Evolutionary conservation across 2,888 invertebrate genomes (phyloP), one percentile per base, ranked within the genome.

Genomic region (Lasiommata megera): DNA sequence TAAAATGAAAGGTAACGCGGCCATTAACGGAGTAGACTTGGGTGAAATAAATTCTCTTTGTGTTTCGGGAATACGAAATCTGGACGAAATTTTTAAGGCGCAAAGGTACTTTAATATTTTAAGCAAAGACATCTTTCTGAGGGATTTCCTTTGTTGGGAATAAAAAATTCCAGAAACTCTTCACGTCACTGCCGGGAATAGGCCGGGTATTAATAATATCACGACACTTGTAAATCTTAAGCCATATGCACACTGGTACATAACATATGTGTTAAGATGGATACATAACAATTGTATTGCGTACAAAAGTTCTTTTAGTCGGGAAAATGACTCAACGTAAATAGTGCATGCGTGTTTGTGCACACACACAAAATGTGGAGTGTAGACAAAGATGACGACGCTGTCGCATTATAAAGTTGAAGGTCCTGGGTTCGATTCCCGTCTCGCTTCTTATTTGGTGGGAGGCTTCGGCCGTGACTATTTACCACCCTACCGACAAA

Each of bases 1-100:
- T 55, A 46, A 58, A 61, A 61, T 61, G 51, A 58, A 61, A 61
- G 61, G 58, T 61, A 54, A 58, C 52, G 54, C 51, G 41, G 41
- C 55, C 53, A 58, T 62, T 62, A 62, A 62, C 57, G 59, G 55
- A 54, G 60, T 58, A 60, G 55, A 60, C 44, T 60, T 46, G 44
- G 53, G 37, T 44, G 63, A 50, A 58, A 58, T 64, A 62, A 64
- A 60, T 64, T 62, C 60, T 40, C 60, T 64, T 64, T 64, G 60
- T 60, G 58, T 56, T 54, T 51, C 48, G 54, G 31, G 51, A 56
- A 61, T 50, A 43, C 34, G 50, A 51, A 61, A 60, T 56, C 54
- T 52, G 56, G 55, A 57, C 44, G 54, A 52, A 61, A 57, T 57
- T 58, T 63, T 56, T 51, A 51, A 53, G 43, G 53, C 37, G 47